phyloP scores from a whole-genome alignment of 2,888 invertebrate species.

The Melipona beecheii region DNA sequence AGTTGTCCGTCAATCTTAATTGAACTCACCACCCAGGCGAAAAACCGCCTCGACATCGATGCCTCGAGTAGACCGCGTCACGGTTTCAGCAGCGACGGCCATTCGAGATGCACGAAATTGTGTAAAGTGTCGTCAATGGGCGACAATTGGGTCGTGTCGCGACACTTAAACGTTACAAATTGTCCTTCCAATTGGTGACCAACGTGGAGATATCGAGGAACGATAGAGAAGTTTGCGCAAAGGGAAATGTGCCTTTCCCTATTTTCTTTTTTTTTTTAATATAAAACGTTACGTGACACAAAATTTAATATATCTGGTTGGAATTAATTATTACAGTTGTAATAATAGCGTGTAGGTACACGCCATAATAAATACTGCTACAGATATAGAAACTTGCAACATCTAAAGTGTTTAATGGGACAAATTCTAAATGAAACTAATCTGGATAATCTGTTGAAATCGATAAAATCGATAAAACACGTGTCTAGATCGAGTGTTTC shows the following conservation, averaged over 20 bases:
- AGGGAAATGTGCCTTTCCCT: neutral
- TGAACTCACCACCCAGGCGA: constrained; percentile 67
- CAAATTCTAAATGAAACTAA: neutral
- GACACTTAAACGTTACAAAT: constrained; percentile 54
- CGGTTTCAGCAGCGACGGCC: constrained; percentile 16
- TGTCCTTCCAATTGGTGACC: constrained; percentile 47
- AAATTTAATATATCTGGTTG: too few relatives aligned
- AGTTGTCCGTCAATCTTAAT: constrained; percentile 72
- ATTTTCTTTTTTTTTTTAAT: neutral
- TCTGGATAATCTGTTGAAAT: neutral
- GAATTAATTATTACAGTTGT: too few relatives aligned
- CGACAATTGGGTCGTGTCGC: constrained; percentile 62
- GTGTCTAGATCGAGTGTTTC: neutral
- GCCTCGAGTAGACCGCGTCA: neutral
- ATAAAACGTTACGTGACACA: too few relatives aligned
- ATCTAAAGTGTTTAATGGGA: neutral
- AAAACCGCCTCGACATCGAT: constrained; percentile 59
- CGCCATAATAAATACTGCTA: too few relatives aligned
- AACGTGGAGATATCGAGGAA: neutral
- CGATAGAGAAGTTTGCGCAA: constrained; percentile 2
- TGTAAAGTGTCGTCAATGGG: constrained; percentile 65
- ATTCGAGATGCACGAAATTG: constrained; percentile 43
- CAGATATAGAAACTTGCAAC: too few relatives aligned
- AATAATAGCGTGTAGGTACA: too few relatives aligned
- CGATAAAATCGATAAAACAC: neutral